Percentiles rank a stretch among this genome's conserved stretches.
Evolutionary conservation across 1,140 invertebrate species (phyloP).

Genomic region (Reticulitermes speratus): DNA sequence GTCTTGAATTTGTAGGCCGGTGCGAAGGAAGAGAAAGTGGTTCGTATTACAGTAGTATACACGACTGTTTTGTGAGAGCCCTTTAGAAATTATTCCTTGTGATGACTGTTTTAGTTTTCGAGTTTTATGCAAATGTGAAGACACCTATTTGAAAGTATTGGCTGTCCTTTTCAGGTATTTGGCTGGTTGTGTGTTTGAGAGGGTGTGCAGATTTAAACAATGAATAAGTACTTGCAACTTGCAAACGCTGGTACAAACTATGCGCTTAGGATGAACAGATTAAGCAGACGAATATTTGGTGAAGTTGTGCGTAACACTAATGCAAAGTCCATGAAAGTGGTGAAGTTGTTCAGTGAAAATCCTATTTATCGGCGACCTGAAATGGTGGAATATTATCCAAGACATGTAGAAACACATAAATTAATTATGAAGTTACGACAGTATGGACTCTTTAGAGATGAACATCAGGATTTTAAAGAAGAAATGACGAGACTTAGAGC

Average conservation of each 20-base stretch:
- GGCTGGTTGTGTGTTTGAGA: too few species aligned
- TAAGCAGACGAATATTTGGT: slow-evolving; percentile 87
- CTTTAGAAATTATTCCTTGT: too few species aligned
- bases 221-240: slow-evolving; percentile 67
- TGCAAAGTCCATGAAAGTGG: slow-evolving; percentile 69
- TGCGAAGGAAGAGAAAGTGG: too few species aligned
- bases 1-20: too few species aligned
- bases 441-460: slow-evolving; percentile 83
- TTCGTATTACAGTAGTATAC: too few species aligned
- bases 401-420: slow-evolving; percentile 70
- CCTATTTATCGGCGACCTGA: slow-evolving; percentile 73
- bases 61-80: too few species aligned
- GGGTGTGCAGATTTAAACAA: too few species aligned
- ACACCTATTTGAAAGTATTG: too few species aligned
- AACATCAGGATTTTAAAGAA: slow-evolving; percentile 89
- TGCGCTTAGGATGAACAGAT: slow-evolving; percentile 77
- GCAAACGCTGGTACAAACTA: slow-evolving; percentile 72
- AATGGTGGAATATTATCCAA: slow-evolving; percentile 82
- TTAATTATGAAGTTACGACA: slow-evolving; percentile 69
- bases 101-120: too few species aligned
- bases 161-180: too few species aligned
- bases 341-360: slow-evolving; percentile 72
- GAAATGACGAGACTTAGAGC: slow-evolving; percentile 77
- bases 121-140: too few species aligned
- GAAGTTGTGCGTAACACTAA: slow-evolving; percentile 78